Percentiles rank a stretch among this genome's conserved stretches.
Conservation (phyloP, 2,888 invertebrate species). For the Drosophila kanekoi region DNA sequence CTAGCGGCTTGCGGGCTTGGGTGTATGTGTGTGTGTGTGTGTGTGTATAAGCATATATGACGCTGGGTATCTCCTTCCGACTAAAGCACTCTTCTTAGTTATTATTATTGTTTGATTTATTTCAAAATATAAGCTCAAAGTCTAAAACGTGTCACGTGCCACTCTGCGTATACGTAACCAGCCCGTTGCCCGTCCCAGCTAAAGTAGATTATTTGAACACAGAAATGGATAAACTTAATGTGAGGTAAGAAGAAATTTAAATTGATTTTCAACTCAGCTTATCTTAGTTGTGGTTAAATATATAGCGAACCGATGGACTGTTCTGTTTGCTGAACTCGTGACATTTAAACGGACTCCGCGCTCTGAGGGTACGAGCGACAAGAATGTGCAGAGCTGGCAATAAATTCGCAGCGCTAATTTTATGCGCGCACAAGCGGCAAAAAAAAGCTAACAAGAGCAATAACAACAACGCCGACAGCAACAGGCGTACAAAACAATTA, state of each 20-base stretch:
- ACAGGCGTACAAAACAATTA: constrained; percentile 73
- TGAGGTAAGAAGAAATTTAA: background rate
- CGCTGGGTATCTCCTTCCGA: too few relatives aligned
- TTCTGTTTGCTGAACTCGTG: constrained; percentile 44
- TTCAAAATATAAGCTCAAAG: too few relatives aligned
- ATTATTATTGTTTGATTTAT: too few relatives aligned
- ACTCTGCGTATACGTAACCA: too few relatives aligned
- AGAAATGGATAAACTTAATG: too few relatives aligned
- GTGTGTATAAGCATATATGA: too few relatives aligned
- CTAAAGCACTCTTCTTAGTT: too few relatives aligned
- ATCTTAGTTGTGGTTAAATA: constrained; percentile 4
- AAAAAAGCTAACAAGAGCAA: constrained; percentile 10
- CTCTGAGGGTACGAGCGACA: constrained; percentile 23
- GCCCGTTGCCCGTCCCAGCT: too few relatives aligned
- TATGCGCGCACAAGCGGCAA: constrained; percentile 56
- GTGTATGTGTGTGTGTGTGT: too few relatives aligned
- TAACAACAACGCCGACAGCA: constrained; percentile 38
- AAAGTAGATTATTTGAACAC: too few relatives aligned
- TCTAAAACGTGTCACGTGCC: too few relatives aligned
- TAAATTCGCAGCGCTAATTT: constrained; percentile 68
- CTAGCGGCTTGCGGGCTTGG: too few relatives aligned
- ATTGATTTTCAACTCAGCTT: constrained; percentile 1
- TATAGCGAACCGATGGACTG: background rate
- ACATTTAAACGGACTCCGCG: constrained; percentile 53
- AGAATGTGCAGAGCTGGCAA: constrained; percentile 57